phyloP scores from a whole-genome alignment of 2,888 invertebrate genomes.

The Machimus atricapillus region DNA sequence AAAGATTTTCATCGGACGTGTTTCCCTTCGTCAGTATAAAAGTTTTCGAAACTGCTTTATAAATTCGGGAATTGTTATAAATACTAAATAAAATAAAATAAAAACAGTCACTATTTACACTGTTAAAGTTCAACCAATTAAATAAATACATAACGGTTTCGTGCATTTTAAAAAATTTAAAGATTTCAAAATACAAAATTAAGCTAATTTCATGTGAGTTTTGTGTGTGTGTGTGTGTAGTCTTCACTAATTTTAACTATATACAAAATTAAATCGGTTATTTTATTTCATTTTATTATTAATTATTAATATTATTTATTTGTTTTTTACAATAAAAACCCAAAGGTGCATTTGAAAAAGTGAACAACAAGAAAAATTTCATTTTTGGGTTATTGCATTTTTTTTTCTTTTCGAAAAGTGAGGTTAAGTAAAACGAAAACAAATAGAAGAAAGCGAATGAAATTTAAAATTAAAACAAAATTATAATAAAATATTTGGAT shows the following conservation, averaged over 20 bases:
- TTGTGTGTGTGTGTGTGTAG: neutral
- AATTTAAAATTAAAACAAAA: neutral
- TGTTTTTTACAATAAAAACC: neutral
- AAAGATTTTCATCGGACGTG: neutral
- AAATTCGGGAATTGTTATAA: too few species aligned
- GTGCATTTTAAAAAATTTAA: too few species aligned
- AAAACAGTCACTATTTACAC: too few species aligned
- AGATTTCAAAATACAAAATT: too few species aligned
- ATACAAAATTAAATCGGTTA: neutral
- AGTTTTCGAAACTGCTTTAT: neutral
- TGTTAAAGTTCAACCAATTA: too few species aligned
- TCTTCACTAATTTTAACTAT: neutral
- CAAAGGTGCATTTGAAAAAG: slow-evolving; percentile 41
- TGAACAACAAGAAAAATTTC: too few species aligned
- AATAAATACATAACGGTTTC: too few species aligned
- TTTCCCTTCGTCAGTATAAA: slow-evolving; percentile 6
- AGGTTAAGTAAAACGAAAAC: neutral
- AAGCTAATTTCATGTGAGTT: neutral
- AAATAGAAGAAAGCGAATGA: neutral
- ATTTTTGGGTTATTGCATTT: too few species aligned
- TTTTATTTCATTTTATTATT: neutral
- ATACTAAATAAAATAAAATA: too few species aligned
- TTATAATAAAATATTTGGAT: neutral
- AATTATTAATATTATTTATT: neutral
- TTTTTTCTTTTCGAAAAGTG: too few species aligned